Conservation (phyloP, 2,113 vertebrate species). For the Himantopus leucocephalus region DNA sequence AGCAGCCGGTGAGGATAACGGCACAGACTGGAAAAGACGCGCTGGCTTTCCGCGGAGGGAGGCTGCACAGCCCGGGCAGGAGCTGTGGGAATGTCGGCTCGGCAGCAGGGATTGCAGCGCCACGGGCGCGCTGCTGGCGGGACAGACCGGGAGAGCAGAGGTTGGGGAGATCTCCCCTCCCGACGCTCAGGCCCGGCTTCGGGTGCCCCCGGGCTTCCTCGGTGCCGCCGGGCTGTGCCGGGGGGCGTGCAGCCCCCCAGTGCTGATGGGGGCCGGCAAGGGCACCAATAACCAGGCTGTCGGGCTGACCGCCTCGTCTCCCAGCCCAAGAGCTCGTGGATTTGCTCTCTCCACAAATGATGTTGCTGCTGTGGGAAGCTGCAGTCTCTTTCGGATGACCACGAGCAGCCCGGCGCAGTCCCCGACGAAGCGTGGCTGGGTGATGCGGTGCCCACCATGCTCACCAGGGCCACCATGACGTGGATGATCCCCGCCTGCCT, state of each 20-base stretch:
- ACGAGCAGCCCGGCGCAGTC: rapidly evolving
- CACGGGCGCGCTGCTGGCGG: not conserved
- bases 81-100: not conserved
- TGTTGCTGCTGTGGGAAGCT: not conserved
- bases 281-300: not conserved
- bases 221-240: not conserved
- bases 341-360: not conserved
- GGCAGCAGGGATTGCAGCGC: not conserved
- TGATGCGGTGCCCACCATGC: not conserved
- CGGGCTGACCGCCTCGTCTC: not conserved
- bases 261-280: too few relatives aligned
- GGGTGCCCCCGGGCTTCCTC: not conserved
- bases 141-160: not conserved
- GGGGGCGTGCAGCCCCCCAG: rapidly evolving
- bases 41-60: not conserved
- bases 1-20: not conserved
- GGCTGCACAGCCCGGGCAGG: not conserved
- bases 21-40: not conserved
- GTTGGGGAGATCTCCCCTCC: not conserved
- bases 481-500: not conserved
- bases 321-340: not conserved
- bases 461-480: not conserved
- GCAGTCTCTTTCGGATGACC: not conserved
- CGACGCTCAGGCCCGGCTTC: too few relatives aligned
- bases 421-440: not conserved